Evolutionary conservation across 2,113 vertebrate genomes (phyloP).

Genomic region (Solea senegalensis): DNA sequence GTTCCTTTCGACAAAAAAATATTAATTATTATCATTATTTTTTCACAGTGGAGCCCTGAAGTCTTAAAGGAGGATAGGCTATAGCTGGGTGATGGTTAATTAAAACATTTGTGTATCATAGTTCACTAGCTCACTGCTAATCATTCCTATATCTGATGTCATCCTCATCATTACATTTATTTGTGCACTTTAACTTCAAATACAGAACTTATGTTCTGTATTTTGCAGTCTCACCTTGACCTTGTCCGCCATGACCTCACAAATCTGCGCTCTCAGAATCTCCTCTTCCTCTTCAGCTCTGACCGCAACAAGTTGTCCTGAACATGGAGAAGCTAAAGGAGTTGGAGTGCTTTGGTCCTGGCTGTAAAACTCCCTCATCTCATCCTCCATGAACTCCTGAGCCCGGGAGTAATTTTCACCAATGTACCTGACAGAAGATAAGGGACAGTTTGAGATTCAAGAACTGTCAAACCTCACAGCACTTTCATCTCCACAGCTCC

Average conservation of each 20-base stretch:
- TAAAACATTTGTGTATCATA: too few relatives aligned
- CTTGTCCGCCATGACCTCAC: conserved; percentile 83
- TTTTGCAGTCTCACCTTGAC: conserved; percentile 87
- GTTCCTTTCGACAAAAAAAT: background rate
- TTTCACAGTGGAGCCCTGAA: too few relatives aligned
- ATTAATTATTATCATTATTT: background rate
- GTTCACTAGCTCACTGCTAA: too few relatives aligned
- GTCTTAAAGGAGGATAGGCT: too few relatives aligned
- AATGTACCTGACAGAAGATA: conserved; percentile 85
- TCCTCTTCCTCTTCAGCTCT: conserved; percentile 89
- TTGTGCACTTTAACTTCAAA: too few relatives aligned
- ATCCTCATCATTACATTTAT: too few relatives aligned
- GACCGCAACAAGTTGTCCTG: conserved; percentile 89
- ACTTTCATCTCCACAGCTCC: background rate
- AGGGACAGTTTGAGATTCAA: background rate
- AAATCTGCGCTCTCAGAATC: conserved; percentile 88
- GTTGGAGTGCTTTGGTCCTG: conserved; percentile 59
- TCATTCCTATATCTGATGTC: too few relatives aligned
- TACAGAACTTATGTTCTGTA: background rate
- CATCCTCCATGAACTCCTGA: conserved; percentile 94
- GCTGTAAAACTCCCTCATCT: conserved; percentile 91
- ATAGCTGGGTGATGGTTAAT: too few relatives aligned
- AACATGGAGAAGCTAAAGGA: conserved; percentile 64
- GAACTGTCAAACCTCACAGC: background rate
- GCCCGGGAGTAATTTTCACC: conserved; percentile 92